These are phyloP conservation scores for Leptopilina clavipes DNA, from an alignment of 1,140 invertebrate species.

Conservation along the genomic window DNA sequence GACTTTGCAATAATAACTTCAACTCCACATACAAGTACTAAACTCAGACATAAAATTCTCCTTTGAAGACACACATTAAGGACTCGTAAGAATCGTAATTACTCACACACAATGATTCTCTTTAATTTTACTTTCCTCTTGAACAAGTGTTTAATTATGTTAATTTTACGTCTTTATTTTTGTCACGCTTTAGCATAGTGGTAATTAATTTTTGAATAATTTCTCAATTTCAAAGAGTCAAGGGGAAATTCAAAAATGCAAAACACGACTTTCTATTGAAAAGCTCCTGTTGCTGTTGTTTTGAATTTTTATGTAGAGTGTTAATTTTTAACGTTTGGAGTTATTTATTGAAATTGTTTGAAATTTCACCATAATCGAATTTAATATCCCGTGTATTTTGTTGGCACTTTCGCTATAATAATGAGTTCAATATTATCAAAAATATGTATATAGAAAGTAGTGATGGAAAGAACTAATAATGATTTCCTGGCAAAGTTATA, in stretches of 20 bases:
- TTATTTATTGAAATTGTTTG: too few relatives aligned
- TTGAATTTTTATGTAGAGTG: too few relatives aligned
- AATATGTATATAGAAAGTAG: neutral
- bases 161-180: neutral
- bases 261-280: too few relatives aligned
- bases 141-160: neutral
- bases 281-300: too few relatives aligned
- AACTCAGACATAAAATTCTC: neutral
- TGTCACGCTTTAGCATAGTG: neutral
- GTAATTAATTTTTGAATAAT: neutral
- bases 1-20: neutral
- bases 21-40: too few relatives aligned
- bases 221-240: too few relatives aligned
- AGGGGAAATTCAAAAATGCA: too few relatives aligned
- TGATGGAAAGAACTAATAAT: neutral
- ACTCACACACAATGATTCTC: neutral
- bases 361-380: too few relatives aligned
- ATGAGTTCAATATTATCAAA: neutral
- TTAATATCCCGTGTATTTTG: too few relatives aligned
- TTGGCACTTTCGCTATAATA: neutral
- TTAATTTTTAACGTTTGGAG: too few relatives aligned
- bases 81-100: neutral
- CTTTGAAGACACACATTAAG: slow-evolving; percentile 1
- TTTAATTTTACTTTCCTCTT: neutral
- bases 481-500: slow-evolving; percentile 5